These are phyloP conservation scores for Leptoteleia sp. DNA, from an alignment of 1,140 invertebrate species.

Conservation along the genomic window DNA sequence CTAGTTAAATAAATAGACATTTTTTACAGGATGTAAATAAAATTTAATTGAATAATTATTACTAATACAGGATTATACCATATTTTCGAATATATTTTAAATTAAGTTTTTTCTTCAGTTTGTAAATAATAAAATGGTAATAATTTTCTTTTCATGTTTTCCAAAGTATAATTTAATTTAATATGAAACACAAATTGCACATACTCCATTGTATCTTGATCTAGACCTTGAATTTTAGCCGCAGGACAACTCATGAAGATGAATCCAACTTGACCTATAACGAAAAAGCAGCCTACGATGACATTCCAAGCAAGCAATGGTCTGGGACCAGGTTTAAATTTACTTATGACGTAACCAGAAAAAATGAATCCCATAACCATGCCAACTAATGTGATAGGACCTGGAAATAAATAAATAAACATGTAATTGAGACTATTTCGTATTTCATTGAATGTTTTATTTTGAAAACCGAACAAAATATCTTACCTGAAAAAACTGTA, in stretches of 20 bases:
- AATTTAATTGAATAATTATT: too few species aligned
- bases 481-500: conserved; percentile 83
- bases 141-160: too few species aligned
- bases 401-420: conserved; percentile 69
- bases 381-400: conserved; percentile 82
- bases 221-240: conserved; percentile 75
- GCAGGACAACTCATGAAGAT: conserved; percentile 83
- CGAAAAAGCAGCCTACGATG: conserved; percentile 82
- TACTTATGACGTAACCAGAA: conserved; percentile 84
- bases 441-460: too few species aligned
- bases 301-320: conserved; percentile 85
- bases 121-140: too few species aligned
- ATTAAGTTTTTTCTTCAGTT: too few species aligned
- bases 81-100: too few species aligned
- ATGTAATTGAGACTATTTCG: too few species aligned
- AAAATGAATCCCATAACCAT: conserved; percentile 84
- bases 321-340: conserved; percentile 83
- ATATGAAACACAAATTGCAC: conserved; percentile 51
- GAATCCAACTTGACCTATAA: conserved; percentile 80
- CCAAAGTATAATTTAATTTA: too few species aligned
- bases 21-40: too few species aligned
- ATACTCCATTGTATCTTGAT: conserved; percentile 75
- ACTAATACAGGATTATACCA: too few species aligned
- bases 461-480: too few species aligned
- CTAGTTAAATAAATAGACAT: too few species aligned